phyloP scores from a whole-genome alignment of 2,888 invertebrate species.

The Diloba caeruleocephala region DNA sequence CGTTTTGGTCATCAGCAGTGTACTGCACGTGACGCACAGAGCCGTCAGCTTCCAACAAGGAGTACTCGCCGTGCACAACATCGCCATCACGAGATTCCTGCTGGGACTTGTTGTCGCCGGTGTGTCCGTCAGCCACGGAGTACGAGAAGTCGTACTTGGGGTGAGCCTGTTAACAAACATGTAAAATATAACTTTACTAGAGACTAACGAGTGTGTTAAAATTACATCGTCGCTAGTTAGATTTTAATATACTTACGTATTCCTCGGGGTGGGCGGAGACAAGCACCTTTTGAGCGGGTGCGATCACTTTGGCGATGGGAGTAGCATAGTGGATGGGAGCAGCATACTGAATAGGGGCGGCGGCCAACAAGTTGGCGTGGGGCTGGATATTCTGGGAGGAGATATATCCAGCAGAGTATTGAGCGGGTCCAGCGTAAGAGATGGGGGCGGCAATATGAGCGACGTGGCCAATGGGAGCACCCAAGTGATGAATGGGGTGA shows the following conservation, averaged over 20 bases:
- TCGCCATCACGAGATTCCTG: constrained; percentile 89
- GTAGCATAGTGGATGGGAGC: constrained; percentile 64
- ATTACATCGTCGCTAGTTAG: no score
- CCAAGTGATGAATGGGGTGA: no score
- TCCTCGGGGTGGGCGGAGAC: constrained; percentile 65
- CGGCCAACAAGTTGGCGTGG: constrained; percentile 49
- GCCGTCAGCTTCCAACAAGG: constrained; percentile 84
- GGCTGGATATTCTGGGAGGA: constrained; percentile 43
- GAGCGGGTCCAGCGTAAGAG: constrained; percentile 55
- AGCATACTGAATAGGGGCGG: constrained; percentile 61
- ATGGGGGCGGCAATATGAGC: constrained; percentile 54
- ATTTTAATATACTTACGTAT: constrained; percentile 61
- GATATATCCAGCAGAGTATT: constrained; percentile 61
- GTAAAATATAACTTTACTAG: not conserved
- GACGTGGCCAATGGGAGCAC: constrained; percentile 53
- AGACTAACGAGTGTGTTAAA: fast-evolving
- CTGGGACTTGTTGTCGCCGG: constrained; percentile 90
- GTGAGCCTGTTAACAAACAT: constrained; percentile 73
- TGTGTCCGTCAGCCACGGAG: constrained; percentile 88
- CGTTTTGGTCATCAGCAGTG: constrained; percentile 86
- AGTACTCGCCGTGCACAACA: constrained; percentile 88
- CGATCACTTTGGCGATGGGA: constrained; percentile 63
- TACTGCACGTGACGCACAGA: constrained; percentile 88
- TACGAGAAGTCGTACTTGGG: constrained; percentile 89
- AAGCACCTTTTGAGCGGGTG: constrained; percentile 59